Evolutionary conservation across 2,888 invertebrate species (phyloP).

Genomic region (Sesamia inferens): DNA sequence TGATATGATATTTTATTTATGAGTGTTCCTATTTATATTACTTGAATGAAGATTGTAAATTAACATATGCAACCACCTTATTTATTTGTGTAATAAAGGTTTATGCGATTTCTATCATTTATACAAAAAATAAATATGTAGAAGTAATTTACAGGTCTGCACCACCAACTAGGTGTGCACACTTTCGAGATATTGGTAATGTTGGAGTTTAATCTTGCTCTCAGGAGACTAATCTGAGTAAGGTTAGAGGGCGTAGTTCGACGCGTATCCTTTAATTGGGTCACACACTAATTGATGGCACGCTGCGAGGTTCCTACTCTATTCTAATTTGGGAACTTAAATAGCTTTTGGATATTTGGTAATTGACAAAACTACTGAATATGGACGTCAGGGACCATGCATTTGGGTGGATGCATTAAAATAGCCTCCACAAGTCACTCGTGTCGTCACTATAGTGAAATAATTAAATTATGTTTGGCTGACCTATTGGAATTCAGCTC

Average conservation of each 20-base stretch:
- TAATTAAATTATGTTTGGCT: not conserved
- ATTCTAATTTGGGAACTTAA: constrained; percentile 67
- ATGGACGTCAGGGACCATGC: constrained; percentile 10
- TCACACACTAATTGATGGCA: constrained; percentile 85
- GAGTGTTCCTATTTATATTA: not conserved
- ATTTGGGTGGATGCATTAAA: not conserved
- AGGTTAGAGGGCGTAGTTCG: constrained; percentile 81
- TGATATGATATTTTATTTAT: not conserved
- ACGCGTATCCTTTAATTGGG: constrained; percentile 84
- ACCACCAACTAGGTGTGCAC: constrained; percentile 43
- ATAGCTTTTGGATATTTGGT: constrained; percentile 51
- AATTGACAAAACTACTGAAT: constrained; percentile 37
- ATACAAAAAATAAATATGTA: constrained; percentile 54
- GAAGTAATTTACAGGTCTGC: constrained; percentile 42
- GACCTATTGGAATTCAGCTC: not conserved
- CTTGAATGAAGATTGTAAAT: constrained; percentile 3
- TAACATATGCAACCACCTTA: constrained; percentile 11
- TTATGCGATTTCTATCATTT: too few relatives aligned
- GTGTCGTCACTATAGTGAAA: too few relatives aligned
- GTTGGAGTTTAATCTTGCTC: constrained; percentile 66
- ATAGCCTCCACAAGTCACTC: not conserved
- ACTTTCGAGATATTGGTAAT: constrained; percentile 74
- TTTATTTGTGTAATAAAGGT: constrained; percentile 26
- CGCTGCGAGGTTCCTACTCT: constrained; percentile 74
- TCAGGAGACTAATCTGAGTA: constrained; percentile 79